These are phyloP conservation scores for Prinia subflava DNA, from an alignment of 2,113 vertebrate species.

Conservation along the genomic window DNA sequence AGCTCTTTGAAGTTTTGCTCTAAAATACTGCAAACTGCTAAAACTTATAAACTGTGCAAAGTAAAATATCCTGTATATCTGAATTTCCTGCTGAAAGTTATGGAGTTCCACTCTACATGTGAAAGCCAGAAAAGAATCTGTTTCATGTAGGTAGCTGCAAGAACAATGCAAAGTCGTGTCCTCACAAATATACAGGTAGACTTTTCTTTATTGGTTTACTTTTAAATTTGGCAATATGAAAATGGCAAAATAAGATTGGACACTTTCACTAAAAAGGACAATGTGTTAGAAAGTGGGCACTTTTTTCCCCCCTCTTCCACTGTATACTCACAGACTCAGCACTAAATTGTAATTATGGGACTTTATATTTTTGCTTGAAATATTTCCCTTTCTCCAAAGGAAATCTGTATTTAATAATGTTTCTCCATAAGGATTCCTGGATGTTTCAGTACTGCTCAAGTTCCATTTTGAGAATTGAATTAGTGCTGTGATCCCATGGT, in stretches of 20 bases:
- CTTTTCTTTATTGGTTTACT: not conserved
- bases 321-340: not conserved
- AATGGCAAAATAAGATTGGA: not conserved
- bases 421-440: not conserved
- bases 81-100: slow-evolving; percentile 57
- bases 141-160: slow-evolving; percentile 22
- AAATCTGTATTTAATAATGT: not conserved
- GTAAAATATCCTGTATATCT: slow-evolving; percentile 52
- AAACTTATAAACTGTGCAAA: slow-evolving; percentile 6
- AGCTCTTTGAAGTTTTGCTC: slow-evolving; percentile 13
- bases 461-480: not conserved
- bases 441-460: not conserved
- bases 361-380: not conserved
- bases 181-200: not conserved
- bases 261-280: not conserved
- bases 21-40: slow-evolving; percentile 8
- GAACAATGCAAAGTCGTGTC: not conserved
- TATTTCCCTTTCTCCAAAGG: not conserved
- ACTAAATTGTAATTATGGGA: not conserved
- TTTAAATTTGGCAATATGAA: not conserved
- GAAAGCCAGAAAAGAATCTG: not conserved
- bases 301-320: not conserved
- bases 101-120: not conserved
- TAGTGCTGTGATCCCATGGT: not conserved
- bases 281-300: not conserved